A percentile compares a stretch with the other conserved stretches of the same genome.
phyloP scores from a whole-genome alignment of 2,888 invertebrate genomes.

The Oscheius myriophilus region DNA sequence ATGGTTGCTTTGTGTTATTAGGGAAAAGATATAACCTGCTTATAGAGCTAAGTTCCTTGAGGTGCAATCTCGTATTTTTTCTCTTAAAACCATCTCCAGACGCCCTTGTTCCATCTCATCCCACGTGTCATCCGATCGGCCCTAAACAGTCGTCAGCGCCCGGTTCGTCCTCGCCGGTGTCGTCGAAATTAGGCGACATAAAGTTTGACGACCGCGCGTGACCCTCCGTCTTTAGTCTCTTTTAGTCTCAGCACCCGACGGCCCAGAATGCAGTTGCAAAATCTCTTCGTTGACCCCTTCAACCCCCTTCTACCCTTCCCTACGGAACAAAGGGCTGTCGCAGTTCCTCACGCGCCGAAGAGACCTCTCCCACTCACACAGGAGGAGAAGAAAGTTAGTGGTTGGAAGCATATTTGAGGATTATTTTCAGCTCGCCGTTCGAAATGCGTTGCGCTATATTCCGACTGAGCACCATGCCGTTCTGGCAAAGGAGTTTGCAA shows the following conservation, averaged over 20 bases:
- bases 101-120: no score
- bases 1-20: no score
- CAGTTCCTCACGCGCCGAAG: constrained; percentile 64
- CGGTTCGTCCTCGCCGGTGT: not conserved
- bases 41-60: no score
- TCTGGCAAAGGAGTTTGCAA: constrained; percentile 74
- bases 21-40: no score
- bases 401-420: not conserved
- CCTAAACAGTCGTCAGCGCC: no score
- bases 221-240: constrained; percentile 6
- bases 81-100: no score
- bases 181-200: constrained; percentile 26
- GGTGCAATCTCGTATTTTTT: no score
- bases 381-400: constrained; percentile 57
- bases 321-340: constrained; percentile 36
- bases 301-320: constrained; percentile 53
- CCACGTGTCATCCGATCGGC: no score
- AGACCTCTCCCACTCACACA: constrained; percentile 52
- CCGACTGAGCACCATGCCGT: constrained; percentile 73
- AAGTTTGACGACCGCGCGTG: constrained; percentile 28
- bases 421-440: constrained; percentile 74
- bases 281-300: constrained; percentile 49
- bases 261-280: constrained; percentile 12
- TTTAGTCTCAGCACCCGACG: not conserved
- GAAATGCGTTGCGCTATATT: constrained; percentile 77